These are phyloP conservation scores for Diabrotica undecimpunctata DNA, from an alignment of 1,140 invertebrate species.

Conservation along the genomic window DNA sequence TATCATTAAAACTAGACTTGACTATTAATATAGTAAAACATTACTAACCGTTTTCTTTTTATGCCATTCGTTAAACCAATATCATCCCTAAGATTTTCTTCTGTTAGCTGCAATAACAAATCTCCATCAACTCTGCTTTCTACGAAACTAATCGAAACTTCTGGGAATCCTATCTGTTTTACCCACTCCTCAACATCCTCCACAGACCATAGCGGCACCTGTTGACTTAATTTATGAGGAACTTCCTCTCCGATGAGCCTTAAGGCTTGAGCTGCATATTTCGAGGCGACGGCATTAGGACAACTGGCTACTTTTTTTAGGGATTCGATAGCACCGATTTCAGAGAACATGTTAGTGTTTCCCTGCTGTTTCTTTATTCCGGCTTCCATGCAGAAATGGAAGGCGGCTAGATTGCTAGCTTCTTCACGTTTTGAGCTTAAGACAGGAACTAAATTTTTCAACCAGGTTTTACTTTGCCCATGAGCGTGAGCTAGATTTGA, in stretches of 20 bases:
- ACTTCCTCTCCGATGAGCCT: conserved; percentile 94
- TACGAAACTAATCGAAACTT: conserved; percentile 78
- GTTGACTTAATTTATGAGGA: conserved; percentile 95
- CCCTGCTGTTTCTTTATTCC: conserved; percentile 96
- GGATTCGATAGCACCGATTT: conserved; percentile 93
- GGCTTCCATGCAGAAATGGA: conserved; percentile 99
- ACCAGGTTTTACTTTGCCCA: conserved; percentile 95
- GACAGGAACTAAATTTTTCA: conserved; percentile 90
- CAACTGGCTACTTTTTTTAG: conserved; percentile 96
- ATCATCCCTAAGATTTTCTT: conserved; percentile 88
- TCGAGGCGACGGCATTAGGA: conserved; percentile 95
- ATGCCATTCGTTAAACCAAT: conserved; percentile 93
- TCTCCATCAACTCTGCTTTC: conserved; percentile 97
- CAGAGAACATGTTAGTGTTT: conserved; percentile 88
- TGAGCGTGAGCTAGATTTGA: conserved; percentile 90
- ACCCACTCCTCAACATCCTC: conserved; percentile 98
- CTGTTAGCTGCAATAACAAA: conserved; percentile 86
- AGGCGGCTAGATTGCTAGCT: conserved; percentile 93
- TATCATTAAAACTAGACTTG: no score
- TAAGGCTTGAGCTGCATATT: conserved; percentile 94
- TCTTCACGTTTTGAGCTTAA: conserved; percentile 93
- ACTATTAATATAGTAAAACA: conserved; percentile 12
- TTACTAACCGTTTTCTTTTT: conserved; percentile 69
- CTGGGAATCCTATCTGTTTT: conserved; percentile 92
- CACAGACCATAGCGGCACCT: conserved; percentile 95